Base-by-base conservation (phyloP, 2,888 invertebrate genomes). In the Erebia ligea region DNA sequence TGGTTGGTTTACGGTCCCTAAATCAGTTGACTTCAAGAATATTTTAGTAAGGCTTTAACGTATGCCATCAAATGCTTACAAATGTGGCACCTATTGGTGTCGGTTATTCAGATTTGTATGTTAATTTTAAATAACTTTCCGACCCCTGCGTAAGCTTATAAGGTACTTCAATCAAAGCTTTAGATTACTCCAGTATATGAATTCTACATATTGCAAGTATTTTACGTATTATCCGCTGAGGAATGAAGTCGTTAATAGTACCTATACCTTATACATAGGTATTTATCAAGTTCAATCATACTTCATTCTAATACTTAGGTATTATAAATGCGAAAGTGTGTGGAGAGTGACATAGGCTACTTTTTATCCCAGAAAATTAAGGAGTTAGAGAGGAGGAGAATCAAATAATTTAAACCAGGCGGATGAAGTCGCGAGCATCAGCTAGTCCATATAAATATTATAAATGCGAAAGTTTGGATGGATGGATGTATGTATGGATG, bases 91-190 rank as follows among this genome's bases (percentile, higher is more conserved):
- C 10, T 45, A 66, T 70, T 62, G 59, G 50, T 64, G 65, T 68
- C 68, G 61, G 56, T 66, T 70, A 70, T 42, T 57, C 50, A 68
- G 52, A 70, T 73, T 70, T 65, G 61, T 65, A 73, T 73, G 68
- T 68, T 56, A 73, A 73, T 73, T 68, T 10, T 10, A 11, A 66
- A 19, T 65, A 34, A 15, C 54, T 34, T 15, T 21, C 21, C 54
- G 54, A 42, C 34, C 45, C 56, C 19, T 66, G 56, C 56, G 56
- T 40, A 48, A 56, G 65, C 56, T 66, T 66, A 54, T 34, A 13
- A 21, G 17, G 17, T 65, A 13, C 19, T 42, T 56, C 65, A 66
- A 54, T 56, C 42, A 56, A 40, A 66, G 42, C 42, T 56, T 65
- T 21, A 56, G 42, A 45, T 66, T 19, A 56, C 65, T 54, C 52